Evolutionary conservation across 2,797 vertebrate species (phyloP).

Genomic region (Macrochelys suwanniensis): DNA sequence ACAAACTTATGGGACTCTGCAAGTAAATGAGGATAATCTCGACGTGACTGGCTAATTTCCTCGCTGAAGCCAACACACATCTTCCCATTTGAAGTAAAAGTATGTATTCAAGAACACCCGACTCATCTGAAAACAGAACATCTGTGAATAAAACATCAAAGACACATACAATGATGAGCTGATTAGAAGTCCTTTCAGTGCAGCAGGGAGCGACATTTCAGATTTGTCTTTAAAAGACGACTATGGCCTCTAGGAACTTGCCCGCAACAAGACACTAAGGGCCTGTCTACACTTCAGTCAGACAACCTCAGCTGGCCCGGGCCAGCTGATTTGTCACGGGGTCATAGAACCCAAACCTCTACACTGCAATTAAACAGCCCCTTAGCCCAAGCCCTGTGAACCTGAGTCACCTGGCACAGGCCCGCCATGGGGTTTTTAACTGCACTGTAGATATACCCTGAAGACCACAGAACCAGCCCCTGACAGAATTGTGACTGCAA

Average conservation of each 20-base stretch:
- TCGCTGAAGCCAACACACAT: background rate
- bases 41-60: background rate
- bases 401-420: background rate
- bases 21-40: background rate
- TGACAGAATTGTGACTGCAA: constrained; percentile 7
- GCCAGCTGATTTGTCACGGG: background rate
- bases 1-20: background rate
- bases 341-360: background rate
- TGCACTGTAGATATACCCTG: background rate
- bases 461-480: background rate
- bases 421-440: background rate
- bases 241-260: background rate
- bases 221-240: constrained; percentile 21
- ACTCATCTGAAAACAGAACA: background rate
- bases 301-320: background rate
- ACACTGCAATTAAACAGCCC: too few species aligned
- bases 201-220: background rate
- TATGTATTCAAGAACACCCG: background rate
- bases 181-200: constrained; percentile 14
- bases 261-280: background rate
- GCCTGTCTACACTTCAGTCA: background rate
- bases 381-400: background rate
- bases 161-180: background rate
- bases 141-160: background rate
- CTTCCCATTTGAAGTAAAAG: background rate